phyloP scores from a whole-genome alignment of 2,888 invertebrate genomes.

The Mythimna impura region DNA sequence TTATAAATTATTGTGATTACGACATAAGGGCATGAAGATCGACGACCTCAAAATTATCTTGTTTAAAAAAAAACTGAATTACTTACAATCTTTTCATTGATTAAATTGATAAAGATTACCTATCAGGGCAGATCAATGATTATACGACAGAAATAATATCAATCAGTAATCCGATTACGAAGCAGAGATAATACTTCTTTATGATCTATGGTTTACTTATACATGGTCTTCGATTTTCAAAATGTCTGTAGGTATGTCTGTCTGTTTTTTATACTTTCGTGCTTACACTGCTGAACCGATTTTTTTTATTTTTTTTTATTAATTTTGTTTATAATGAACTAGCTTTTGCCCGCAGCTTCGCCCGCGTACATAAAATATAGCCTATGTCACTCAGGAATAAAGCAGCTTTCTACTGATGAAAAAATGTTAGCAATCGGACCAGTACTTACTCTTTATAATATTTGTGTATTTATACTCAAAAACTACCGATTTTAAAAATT shows the following conservation, averaged over 20 bases:
- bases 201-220: not conserved
- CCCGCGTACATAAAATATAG: too few relatives aligned
- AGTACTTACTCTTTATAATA: too few relatives aligned
- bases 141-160: conserved; percentile 1
- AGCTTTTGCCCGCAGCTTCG: too few relatives aligned
- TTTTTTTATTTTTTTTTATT: too few relatives aligned
- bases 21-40: conserved; percentile 5
- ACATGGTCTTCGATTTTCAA: not conserved
- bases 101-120: not conserved
- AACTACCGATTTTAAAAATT: too few relatives aligned
- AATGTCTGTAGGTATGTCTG: not conserved
- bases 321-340: too few relatives aligned
- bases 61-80: not conserved
- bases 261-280: not conserved
- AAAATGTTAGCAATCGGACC: too few relatives aligned
- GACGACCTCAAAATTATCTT: conserved; percentile 5
- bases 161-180: not conserved
- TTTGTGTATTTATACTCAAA: too few relatives aligned
- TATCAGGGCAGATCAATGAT: conserved; percentile 5
- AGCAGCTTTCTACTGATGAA: too few relatives aligned
- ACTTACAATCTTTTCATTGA: conserved; percentile 25
- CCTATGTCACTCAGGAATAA: too few relatives aligned
- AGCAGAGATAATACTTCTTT: not conserved
- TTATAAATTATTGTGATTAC: not conserved
- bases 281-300: too few relatives aligned